Conservation (phyloP, 2,888 invertebrate species). For the Oeneis ivallda region DNA sequence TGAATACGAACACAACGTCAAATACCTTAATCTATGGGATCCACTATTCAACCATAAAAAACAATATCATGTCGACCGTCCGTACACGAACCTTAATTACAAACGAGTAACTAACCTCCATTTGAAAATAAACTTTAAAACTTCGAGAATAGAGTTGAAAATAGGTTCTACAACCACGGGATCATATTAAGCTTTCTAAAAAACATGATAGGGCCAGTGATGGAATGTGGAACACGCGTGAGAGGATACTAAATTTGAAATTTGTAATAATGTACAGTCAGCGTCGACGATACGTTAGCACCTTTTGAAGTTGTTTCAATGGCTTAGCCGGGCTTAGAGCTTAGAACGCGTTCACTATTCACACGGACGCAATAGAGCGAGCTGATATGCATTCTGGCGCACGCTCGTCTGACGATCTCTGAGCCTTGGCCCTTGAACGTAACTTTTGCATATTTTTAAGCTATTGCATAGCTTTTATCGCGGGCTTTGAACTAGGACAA, state of each 20-base stretch:
- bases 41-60: conserved; percentile 75
- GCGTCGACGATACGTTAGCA: conserved; percentile 34
- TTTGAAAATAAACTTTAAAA: conserved; percentile 43
- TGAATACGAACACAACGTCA: conserved; percentile 45
- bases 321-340: neutral
- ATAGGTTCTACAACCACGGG: conserved; percentile 31
- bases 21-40: conserved; percentile 69
- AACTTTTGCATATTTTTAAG: neutral
- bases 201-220: conserved; percentile 68
- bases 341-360: conserved; percentile 21
- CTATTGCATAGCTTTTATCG: no score
- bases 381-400: conserved; percentile 21
- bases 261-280: conserved; percentile 44
- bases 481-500: no score
- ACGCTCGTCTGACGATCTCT: conserved; percentile 4
- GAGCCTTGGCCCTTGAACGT: neutral
- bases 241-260: conserved; percentile 53
- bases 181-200: conserved; percentile 74
- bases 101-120: conserved; percentile 42
- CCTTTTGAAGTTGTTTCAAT: conserved; percentile 28
- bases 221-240: conserved; percentile 71
- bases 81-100: conserved; percentile 74
- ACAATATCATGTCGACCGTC: conserved; percentile 72
- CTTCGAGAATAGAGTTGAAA: conserved; percentile 40
- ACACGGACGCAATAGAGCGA: conserved; percentile 17